Conservation (phyloP, 2,888 invertebrate genomes). For the Protophormia terraenovae region DNA sequence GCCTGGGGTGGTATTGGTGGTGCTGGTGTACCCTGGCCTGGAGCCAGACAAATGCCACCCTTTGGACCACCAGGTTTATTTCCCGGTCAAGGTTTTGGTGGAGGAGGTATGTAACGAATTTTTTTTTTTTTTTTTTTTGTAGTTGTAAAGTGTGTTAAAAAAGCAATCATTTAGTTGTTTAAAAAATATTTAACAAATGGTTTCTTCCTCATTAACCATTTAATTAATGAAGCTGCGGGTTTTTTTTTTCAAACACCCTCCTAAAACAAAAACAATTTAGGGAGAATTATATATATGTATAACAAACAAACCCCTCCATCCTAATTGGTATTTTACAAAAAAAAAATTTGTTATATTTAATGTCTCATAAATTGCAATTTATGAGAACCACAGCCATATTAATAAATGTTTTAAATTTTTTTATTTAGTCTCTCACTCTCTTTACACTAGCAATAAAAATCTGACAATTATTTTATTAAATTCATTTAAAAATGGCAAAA, state of each 20-base stretch:
- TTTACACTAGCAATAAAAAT: slow-evolving; percentile 26
- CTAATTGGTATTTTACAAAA: slow-evolving; percentile 29
- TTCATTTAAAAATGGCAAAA: slow-evolving; percentile 22
- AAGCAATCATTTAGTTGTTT: not conserved
- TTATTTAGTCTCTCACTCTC: not conserved
- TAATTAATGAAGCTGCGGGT: slow-evolving; percentile 50
- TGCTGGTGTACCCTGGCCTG: slow-evolving; percentile 83
- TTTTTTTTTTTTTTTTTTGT: not conserved
- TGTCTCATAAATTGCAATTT: slow-evolving; percentile 40
- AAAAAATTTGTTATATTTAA: not conserved
- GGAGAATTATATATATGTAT: not conserved
- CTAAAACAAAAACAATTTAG: slow-evolving; percentile 34
- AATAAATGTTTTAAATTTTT: not conserved
- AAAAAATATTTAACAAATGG: slow-evolving; percentile 39
- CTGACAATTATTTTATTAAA: slow-evolving; percentile 50
- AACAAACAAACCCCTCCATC: slow-evolving; percentile 12
- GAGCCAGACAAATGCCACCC: slow-evolving; percentile 84
- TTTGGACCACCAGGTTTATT: slow-evolving; percentile 85
- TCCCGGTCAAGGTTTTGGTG: slow-evolving; percentile 85
- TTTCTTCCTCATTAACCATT: slow-evolving; percentile 51
- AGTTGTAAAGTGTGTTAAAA: not conserved
- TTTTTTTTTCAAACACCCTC: not conserved
- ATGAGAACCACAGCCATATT: slow-evolving; percentile 18
- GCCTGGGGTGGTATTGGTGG: slow-evolving; percentile 85
- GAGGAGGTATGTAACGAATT: slow-evolving; percentile 82